Conservation (phyloP, 1,140 invertebrate genomes). For the Andricus grossulariae region DNA sequence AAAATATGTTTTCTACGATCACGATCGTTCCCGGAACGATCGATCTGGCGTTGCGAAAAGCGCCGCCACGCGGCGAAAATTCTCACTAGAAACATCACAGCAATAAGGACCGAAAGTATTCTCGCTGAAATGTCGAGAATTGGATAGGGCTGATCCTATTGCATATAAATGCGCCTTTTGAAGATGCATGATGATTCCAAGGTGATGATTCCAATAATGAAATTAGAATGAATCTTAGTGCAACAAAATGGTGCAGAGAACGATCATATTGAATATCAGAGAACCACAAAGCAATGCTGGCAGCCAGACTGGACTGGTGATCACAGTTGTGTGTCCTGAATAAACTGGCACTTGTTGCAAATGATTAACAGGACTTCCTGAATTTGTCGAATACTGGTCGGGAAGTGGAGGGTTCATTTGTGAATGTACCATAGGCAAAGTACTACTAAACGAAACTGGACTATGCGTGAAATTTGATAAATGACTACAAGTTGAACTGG, state of each 20-base stretch:
- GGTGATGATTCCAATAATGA: no score
- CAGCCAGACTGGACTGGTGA: conserved; percentile 65
- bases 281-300: conserved; percentile 66
- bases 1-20: no score
- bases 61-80: no score
- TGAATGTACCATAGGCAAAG: not conserved
- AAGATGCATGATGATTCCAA: no score
- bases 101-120: no score
- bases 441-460: not conserved
- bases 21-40: no score
- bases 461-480: not conserved
- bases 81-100: no score
- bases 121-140: no score
- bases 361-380: not conserved
- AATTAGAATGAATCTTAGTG: conserved; percentile 44
- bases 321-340: conserved; percentile 48
- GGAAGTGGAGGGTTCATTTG: not conserved
- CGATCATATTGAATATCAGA: conserved; percentile 65
- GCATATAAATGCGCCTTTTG: no score
- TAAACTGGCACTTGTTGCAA: conserved; percentile 32
- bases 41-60: no score
- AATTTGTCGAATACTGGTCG: not conserved
- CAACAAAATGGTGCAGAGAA: conserved; percentile 65
- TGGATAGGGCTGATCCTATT: no score
- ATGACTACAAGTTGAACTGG: conserved; percentile 12